Evolutionary conservation across 2,888 invertebrate genomes (phyloP), one percentile per base, ranked within the genome.

Genomic region (Noctua pronuba): DNA sequence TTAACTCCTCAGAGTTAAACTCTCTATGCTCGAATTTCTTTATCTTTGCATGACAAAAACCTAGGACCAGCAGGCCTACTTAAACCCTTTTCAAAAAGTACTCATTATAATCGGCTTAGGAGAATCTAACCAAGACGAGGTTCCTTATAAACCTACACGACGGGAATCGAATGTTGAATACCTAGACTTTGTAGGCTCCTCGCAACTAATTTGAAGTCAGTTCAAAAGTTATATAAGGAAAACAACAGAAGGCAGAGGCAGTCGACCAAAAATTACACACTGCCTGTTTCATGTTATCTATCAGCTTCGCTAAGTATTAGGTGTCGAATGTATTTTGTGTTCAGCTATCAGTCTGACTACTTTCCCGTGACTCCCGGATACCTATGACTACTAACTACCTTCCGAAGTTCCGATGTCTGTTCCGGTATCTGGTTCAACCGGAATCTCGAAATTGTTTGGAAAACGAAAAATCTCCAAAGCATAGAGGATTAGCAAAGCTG

Each of bases 101-200:
- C 55, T n/a, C 24, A n/a, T 75, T 44, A 16, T 44, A 74, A n/a
- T 55, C n/a, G 55, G n/a, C 16, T 75, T 31, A n/a, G n/a, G 41
- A 75, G 31, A 38, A 38, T 13, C 16, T n/a, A 41, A 44, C 75
- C 6, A 13, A 28, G 41, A 24, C 24, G 24, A 28, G 8, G 24
- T 52, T 38, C 24, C 24, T 38, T 35, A 38, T 38, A 41, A 41
- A 18, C 8, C 13, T 41, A 64, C 38, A 38, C 38, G 38, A n/a
- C 24, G n/a, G 49, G 38, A 64, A 7, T n/a, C n/a, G n/a, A 38
- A 38, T 24, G 24, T 38, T 24, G 24, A 24, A 38, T 38, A 24
- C 35, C 24, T 13, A 13, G 38, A 7, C 2, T 64, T 38, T 21
- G 31, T 35, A 62, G 28, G 7, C 58, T 21, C 31, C 18, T 60